Base-by-base conservation (phyloP, 2,888 invertebrate genomes). In the Cremastobaeus sp. region DNA sequence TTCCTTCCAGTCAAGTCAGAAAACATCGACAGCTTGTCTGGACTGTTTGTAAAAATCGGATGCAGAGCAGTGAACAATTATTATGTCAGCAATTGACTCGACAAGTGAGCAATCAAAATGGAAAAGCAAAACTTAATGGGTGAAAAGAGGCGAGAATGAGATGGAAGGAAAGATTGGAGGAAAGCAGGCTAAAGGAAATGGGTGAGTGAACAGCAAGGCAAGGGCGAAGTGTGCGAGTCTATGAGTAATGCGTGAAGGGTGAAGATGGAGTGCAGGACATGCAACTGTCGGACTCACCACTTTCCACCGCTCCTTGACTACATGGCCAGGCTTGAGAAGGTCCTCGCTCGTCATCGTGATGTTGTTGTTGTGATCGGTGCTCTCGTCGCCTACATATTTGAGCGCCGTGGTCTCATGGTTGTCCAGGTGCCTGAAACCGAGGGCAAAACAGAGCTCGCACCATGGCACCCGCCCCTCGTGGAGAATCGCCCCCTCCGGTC, bases 291-390 rank as follows among this genome's bases (percentile, higher is more conserved):
- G 9, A 85, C 92, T 89, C 85, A 98, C 98, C 85, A 94, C 92
- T 96, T 98, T 99, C 99, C 99, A 99, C 88, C 99, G 90, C 87
- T 99, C 99, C 90, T 98, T 98, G 85, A 99, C 97, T 68, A 98
- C 95, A 90, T 98, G 97, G 50, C 97, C 98, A 30, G 97, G 96
- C 89, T 97, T 97, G 84, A 98, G 90, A 78, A 98, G 91, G 89
- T 98, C 98, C 89, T 96, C 96, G 82, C 93, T 94, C 76, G 95
- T 94, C 95, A 96, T 96, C 87, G 93, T 94, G 89, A 94, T 94
- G 89, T 92, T 93, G 87, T 91, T 91, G 83, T 91, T 91, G 86
- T 90, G 90, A 85, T 91, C 91, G 78, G 91, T 90, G 71, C 86
- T 87, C 80, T 86, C 86, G 84, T 87, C 86, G 77, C 86, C 87